Base-by-base conservation (phyloP, 2,797 vertebrate genomes). In the Tachyglossus aculeatus region DNA sequence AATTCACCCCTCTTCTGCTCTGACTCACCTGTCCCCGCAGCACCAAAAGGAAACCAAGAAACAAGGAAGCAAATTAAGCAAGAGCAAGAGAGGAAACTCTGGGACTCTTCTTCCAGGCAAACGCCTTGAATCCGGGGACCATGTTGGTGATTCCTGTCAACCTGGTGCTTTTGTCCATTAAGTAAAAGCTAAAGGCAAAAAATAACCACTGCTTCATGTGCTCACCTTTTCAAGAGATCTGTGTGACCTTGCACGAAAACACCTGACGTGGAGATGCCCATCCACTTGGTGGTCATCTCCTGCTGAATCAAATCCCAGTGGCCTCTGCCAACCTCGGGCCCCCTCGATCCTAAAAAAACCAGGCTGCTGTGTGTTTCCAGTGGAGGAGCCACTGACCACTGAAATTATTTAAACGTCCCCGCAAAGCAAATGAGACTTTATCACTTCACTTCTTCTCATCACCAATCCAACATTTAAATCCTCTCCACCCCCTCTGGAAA, bases 361-460 rank as follows among this genome's bases (percentile, higher is more conserved):
- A 62, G 32, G 18, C 25, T n/a, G 13, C 40, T 73, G 31, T 51
- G 84, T 79, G 67, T 72, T 72, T 86, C 71, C 79, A 80, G 63
- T 64, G 69, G 71, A 0, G 4, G 70, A 71, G 45, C 37, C 65
- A 70, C 32, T 86, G 82, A 84, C 69, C 82, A 82, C 66, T 80
- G 76, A 81, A 86, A 82, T 88, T 73, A 79, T 84, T 83, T 85
- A 83, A 74, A 74, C 59, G 74, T 65, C 54, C 55, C 52, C 82
- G 45, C 59, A 80, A 81, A 80, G 82, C 31, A 76, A 47, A 83
- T 29, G 57, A 60, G 70, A 44, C 24, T 77, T 82, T 74, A 22
- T 18, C 55, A 41, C 47, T 71, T 77, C 34, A 64, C 44, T 70
- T 77, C 74, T 64, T 47, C 44, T 64, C 71, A 63, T 31, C n/a